These are phyloP conservation scores for Saxidomus purpurata DNA, from an alignment of 1,140 invertebrate species.

Conservation along the genomic window DNA sequence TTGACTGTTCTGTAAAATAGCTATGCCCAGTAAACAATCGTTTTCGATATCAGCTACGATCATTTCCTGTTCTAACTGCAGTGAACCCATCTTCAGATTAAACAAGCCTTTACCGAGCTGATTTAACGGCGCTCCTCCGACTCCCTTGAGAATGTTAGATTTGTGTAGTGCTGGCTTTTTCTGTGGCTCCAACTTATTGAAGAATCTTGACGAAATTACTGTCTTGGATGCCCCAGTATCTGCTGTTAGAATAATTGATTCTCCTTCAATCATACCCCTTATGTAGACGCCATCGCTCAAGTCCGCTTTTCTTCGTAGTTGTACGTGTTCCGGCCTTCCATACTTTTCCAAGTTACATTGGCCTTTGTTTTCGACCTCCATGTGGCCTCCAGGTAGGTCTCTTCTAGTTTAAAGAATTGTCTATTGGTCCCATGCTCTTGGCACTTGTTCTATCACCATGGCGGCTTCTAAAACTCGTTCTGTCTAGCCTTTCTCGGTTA, in stretches of 20 bases:
- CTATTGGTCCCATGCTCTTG: too few relatives aligned
- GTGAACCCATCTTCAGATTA: not conserved
- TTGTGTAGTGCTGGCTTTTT: not conserved
- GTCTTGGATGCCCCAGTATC: not conserved
- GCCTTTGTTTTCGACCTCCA: not conserved
- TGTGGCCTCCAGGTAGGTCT: not conserved
- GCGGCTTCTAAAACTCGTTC: too few relatives aligned
- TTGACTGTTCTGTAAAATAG: not conserved
- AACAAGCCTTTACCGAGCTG: not conserved
- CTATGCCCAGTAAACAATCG: not conserved
- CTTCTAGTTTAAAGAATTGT: constrained; percentile 11
- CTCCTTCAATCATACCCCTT: not conserved
- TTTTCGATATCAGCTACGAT: constrained; percentile 8
- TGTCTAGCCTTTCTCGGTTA: too few relatives aligned
- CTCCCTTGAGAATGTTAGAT: not conserved
- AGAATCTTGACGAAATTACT: not conserved
- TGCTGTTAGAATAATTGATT: not conserved
- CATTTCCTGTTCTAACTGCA: not conserved
- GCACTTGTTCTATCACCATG: too few relatives aligned
- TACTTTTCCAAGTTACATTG: not conserved
- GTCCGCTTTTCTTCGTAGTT: not conserved
- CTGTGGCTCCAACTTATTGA: not conserved
- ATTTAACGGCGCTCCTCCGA: not conserved
- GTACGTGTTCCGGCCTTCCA: not conserved
- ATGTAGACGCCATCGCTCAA: not conserved